Percentiles rank a stretch among this genome's conserved stretches.
These are phyloP conservation scores for Willisornis vidua DNA, from an alignment of 2,113 vertebrate species.

Conservation along the genomic window DNA sequence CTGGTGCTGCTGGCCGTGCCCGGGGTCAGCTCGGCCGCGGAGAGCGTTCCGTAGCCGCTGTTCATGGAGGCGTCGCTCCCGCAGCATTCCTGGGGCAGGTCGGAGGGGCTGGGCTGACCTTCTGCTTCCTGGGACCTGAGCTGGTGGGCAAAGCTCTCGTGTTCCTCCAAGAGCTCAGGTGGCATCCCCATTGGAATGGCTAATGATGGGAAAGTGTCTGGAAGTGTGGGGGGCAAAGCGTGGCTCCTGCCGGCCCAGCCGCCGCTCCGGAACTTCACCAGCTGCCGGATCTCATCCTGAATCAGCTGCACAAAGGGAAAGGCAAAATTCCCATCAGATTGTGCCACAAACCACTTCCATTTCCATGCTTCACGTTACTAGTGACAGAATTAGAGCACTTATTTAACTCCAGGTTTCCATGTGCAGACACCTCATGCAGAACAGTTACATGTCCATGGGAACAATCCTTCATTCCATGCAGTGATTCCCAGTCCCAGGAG, in stretches of 20 bases:
- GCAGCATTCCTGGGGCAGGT: slow-evolving; percentile 52
- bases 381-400: not conserved
- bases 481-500: not conserved
- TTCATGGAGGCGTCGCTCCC: slow-evolving; percentile 75
- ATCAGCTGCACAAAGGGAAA: slow-evolving; percentile 79
- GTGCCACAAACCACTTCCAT: not conserved
- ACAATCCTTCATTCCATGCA: slow-evolving; percentile 35
- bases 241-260: not conserved
- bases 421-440: slow-evolving; percentile 24
- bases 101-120: slow-evolving; percentile 3
- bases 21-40: slow-evolving; percentile 71
- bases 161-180: slow-evolving; percentile 57
- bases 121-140: slow-evolving; percentile 51
- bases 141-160: slow-evolving; percentile 63
- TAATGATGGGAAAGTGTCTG: slow-evolving; percentile 2
- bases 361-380: not conserved
- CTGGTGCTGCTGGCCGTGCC: not conserved
- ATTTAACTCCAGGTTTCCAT: not conserved
- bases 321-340: not conserved
- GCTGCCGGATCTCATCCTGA: slow-evolving; percentile 91
- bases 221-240: slow-evolving; percentile 15
- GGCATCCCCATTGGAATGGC: slow-evolving; percentile 70
- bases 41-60: slow-evolving; percentile 87
- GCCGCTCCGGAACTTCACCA: slow-evolving; percentile 84
- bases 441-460: slow-evolving; percentile 5